Evolutionary conservation across 2,113 vertebrate species (phyloP).

Genomic region (Dolichallabes microphthalmus): DNA sequence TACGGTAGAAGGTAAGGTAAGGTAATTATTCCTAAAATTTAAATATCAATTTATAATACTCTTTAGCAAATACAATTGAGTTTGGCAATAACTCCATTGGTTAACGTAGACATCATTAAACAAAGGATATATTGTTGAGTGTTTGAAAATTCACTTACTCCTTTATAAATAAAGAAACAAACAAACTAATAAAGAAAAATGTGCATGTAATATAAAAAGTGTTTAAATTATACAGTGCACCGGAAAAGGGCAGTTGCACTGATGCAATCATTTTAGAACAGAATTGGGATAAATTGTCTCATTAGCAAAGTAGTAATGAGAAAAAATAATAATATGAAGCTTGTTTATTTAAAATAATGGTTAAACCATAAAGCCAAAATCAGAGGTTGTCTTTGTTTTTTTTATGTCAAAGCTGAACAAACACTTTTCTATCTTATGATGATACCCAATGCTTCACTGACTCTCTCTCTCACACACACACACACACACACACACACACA

Average conservation of each 20-base stretch:
- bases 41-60: not conserved
- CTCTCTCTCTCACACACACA: not conserved
- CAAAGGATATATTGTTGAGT: not conserved
- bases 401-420: not conserved
- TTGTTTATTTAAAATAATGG: not conserved
- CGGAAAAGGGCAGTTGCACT: not conserved
- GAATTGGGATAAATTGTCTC: not conserved
- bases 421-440: not conserved
- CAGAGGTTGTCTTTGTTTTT: not conserved
- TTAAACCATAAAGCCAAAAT: not conserved
- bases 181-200: not conserved
- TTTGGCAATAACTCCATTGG: not conserved
- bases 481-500: not conserved
- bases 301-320: not conserved
- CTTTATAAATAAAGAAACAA: not conserved
- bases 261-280: not conserved
- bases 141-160: not conserved
- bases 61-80: not conserved
- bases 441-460: not conserved
- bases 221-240: not conserved
- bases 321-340: not conserved
- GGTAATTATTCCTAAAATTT: not conserved
- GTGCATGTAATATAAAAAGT: not conserved
- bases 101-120: not conserved
- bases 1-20: not conserved